Conservation (phyloP, 2,888 invertebrate species). For the Willowsia nigromaculata region DNA sequence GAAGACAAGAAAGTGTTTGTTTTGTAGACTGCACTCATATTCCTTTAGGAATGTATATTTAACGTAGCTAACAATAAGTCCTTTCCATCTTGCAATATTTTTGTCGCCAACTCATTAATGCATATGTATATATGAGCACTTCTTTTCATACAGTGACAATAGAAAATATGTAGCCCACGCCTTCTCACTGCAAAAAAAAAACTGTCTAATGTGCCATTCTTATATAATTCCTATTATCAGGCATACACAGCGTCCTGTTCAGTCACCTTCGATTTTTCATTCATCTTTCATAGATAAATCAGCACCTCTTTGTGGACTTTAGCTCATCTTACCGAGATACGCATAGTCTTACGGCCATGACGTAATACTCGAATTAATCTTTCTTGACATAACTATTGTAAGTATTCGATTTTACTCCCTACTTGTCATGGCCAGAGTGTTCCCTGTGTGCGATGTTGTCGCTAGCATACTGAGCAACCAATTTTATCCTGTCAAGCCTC, state of each 20-base stretch:
- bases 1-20: background rate
- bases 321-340: slow-evolving; percentile 21
- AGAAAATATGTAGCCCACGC: too few relatives aligned
- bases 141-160: too few relatives aligned
- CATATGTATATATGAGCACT: background rate
- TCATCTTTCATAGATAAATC: slow-evolving; percentile 43
- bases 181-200: slow-evolving; percentile 1
- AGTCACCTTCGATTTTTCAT: slow-evolving; percentile 18
- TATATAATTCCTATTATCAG: too few relatives aligned
- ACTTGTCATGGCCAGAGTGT: background rate
- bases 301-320: slow-evolving; percentile 30
- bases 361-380: slow-evolving; percentile 14
- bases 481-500: slow-evolving; percentile 33
- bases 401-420: slow-evolving; percentile 25
- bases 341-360: slow-evolving; percentile 19
- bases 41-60: too few relatives aligned
- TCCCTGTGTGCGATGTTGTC: background rate
- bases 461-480: background rate
- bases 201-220: background rate
- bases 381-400: background rate
- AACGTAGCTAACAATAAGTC: too few relatives aligned
- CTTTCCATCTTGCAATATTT: background rate
- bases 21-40: background rate
- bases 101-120: slow-evolving; percentile 14
- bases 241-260: background rate